Base-by-base conservation (phyloP, 1,140 invertebrate genomes). In the Tetranychus urticae region DNA sequence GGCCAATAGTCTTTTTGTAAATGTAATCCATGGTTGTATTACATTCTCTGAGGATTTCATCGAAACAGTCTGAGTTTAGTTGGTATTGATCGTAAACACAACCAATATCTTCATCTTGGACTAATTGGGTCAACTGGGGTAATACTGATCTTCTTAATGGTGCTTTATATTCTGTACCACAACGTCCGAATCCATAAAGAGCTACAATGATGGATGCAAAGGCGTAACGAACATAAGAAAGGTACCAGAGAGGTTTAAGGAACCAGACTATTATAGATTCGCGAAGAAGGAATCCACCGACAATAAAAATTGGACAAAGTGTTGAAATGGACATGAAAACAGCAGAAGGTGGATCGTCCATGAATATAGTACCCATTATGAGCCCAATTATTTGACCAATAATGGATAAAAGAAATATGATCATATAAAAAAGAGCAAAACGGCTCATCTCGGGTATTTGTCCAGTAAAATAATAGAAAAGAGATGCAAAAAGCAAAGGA, bases 401-500 rank as follows among this genome's bases (percentile, higher is more conserved):
- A 8, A 96, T 74, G 3, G 88, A 86, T 60, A 88, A 82, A 64
- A 86, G 84, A 68, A 93, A 85, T 12, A 81, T 79, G 4, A 88
- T 77, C 68, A 91, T 89, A 81, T 91, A 88, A 2, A 83, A 57
- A 10, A 62, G 12, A 5, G 7, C 23, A 58, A 47, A 57, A 31
- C 54, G 1, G 23, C 45, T 12, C 37, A 3, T 23, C 34, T 23
- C n/a, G 7, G n/a, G n/a, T 23, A 60, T 36, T 71, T 97, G 91
- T 4, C 82, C 83, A 48, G 91, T 91, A 79, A 94, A 84, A 75
- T 88, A 92, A 74, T 96, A 97, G 1, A 93, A 86, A 63, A 93
- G 87, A 65, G 86, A 79, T 45, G 88, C 82, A 70, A 92, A 93
- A 34, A 89, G 80, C 63, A 86, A 79, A n/a, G 88, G 89, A 71